A percentile compares a stretch with the other conserved stretches of the same genome.
Conservation (phyloP, 2,888 invertebrate species). For the Vanessa cardui region DNA sequence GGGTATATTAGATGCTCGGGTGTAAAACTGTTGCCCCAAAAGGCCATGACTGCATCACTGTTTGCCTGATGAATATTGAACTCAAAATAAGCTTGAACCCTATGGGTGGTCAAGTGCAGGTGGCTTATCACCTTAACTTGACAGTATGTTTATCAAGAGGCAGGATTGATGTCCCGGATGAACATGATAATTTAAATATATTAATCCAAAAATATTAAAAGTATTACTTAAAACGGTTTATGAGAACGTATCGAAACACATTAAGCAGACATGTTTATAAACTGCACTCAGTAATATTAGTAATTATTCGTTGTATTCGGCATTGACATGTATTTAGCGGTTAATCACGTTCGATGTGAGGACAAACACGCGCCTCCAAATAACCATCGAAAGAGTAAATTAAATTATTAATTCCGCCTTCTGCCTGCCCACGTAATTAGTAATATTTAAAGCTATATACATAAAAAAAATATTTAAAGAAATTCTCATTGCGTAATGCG, state of each 20-base stretch:
- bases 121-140: too few relatives aligned
- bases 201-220: too few relatives aligned
- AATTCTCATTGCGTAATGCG: constrained; percentile 3
- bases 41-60: too few relatives aligned
- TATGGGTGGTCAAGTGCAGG: too few relatives aligned
- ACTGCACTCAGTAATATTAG: not conserved
- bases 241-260: not conserved
- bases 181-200: too few relatives aligned
- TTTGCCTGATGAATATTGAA: too few relatives aligned
- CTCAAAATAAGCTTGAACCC: too few relatives aligned
- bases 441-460: not conserved
- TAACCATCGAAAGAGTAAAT: not conserved
- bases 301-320: not conserved
- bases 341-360: not conserved
- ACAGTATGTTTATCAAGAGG: too few relatives aligned
- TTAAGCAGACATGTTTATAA: not conserved
- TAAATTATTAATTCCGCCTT: constrained; percentile 11
- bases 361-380: not conserved
- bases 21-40: too few relatives aligned
- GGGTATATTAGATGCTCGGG: too few relatives aligned
- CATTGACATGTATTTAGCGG: not conserved
- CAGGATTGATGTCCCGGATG: too few relatives aligned
- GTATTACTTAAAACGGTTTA: too few relatives aligned
- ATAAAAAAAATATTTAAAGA: not conserved
- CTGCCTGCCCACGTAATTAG: constrained; percentile 14